phyloP scores from a whole-genome alignment of 1,140 invertebrate genomes.

The Penaeus japonicus region DNA sequence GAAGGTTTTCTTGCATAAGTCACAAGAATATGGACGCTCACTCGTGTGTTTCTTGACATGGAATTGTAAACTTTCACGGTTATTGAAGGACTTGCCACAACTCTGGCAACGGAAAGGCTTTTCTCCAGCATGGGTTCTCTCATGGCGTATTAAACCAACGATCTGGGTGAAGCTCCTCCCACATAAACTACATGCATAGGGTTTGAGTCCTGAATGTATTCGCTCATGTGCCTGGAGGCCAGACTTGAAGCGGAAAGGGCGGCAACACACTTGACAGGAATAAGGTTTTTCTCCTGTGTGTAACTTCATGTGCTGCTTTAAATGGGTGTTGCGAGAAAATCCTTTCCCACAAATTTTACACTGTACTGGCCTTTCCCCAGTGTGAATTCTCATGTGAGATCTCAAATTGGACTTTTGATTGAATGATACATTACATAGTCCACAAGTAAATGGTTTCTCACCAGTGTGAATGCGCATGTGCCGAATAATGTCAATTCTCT shows the following conservation, averaged over 20 bases:
- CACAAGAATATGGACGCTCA: constrained; percentile 35
- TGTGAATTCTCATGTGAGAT: constrained; percentile 85
- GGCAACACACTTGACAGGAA: constrained; percentile 24
- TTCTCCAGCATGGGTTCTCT: constrained; percentile 38
- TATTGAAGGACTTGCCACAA: constrained; percentile 48
- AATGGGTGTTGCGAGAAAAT: constrained; percentile 78
- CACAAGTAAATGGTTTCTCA: constrained; percentile 68
- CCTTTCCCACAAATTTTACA: constrained; percentile 85
- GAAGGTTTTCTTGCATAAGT: constrained; percentile 41
- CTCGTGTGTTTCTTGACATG: constrained; percentile 42
- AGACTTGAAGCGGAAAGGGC: constrained; percentile 48
- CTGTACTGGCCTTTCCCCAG: constrained; percentile 77
- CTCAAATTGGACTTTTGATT: constrained; percentile 90
- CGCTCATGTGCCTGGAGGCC: constrained; percentile 49
- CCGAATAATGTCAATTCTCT: constrained; percentile 49
- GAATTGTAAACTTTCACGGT: constrained; percentile 24
- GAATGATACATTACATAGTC: constrained; percentile 85
- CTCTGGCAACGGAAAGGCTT: constrained; percentile 50
- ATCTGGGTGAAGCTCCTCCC: constrained; percentile 44
- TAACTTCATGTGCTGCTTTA: constrained; percentile 51
- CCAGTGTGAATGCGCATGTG: constrained; percentile 65
- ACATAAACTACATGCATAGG: constrained; percentile 46
- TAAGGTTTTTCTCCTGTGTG: constrained; percentile 50
- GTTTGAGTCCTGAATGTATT: constrained; percentile 45
- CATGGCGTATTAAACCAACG: constrained; percentile 44